A percentile compares a stretch with the other conserved stretches of the same genome.
Evolutionary conservation across 2,888 invertebrate genomes (phyloP).

Genomic region (Rhimphoctona megacephalus): DNA sequence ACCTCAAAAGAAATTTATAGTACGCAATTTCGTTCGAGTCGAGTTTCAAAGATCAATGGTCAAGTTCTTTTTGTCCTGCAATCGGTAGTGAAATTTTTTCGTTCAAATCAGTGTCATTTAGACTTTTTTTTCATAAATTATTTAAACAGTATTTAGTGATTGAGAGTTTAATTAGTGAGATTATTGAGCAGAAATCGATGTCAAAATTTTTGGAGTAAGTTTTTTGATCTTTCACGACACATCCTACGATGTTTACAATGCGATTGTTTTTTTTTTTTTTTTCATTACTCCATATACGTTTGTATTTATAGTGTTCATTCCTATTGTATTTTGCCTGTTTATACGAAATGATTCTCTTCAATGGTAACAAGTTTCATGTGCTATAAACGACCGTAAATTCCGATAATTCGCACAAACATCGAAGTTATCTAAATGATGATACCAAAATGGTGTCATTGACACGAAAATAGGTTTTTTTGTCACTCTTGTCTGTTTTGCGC

Average conservation of each 20-base stretch:
- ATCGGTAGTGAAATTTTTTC: slow-evolving; percentile 16
- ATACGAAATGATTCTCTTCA: neutral
- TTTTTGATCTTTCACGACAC: neutral
- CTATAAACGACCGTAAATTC: neutral
- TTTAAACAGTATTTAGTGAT: neutral
- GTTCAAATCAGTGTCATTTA: neutral
- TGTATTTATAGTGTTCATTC: neutral
- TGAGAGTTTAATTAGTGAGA: neutral
- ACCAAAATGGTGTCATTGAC: neutral
- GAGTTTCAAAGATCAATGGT: neutral
- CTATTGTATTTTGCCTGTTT: neutral
- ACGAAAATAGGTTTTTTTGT: neutral
- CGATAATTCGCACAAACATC: neutral
- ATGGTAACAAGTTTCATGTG: neutral
- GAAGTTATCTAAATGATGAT: no score
- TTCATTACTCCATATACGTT: neutral
- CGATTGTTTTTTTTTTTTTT: neutral
- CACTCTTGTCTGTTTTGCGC: neutral
- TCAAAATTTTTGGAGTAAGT: neutral
- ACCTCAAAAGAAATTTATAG: neutral
- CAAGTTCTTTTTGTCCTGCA: slow-evolving; percentile 19
- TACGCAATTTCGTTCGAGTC: neutral
- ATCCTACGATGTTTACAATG: neutral
- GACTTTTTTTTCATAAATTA: neutral
- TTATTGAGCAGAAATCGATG: neutral